A percentile compares a stretch with the other conserved stretches of the same genome.
These are phyloP conservation scores for Lingula anatina DNA, from an alignment of 2,888 invertebrate species.

Conservation along the genomic window DNA sequence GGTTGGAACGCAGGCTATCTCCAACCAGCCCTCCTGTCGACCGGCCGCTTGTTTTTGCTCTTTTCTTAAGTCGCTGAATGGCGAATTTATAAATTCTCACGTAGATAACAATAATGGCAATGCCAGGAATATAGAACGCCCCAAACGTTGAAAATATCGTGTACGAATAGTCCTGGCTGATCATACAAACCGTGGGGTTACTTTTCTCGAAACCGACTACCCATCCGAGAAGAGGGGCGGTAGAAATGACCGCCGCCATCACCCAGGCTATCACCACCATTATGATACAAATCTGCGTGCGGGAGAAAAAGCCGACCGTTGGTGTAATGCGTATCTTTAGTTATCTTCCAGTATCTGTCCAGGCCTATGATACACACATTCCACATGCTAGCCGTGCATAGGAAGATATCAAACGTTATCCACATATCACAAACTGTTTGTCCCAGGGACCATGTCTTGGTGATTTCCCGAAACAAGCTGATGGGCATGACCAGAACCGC, in stretches of 20 bases:
- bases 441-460: slow-evolving; percentile 72
- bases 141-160: slow-evolving; percentile 96
- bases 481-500: slow-evolving; percentile 72
- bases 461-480: slow-evolving; percentile 52
- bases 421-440: slow-evolving; percentile 89
- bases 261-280: slow-evolving; percentile 93
- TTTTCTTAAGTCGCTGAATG: too few species aligned
- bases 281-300: slow-evolving; percentile 70
- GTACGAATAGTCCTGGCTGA: slow-evolving; percentile 78
- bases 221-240: slow-evolving; percentile 79
- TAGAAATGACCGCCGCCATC: slow-evolving; percentile 83
- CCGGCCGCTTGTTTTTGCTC: too few species aligned
- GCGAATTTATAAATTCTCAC: slow-evolving; percentile 96
- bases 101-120: slow-evolving; percentile 90
- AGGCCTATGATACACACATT: slow-evolving; percentile 95
- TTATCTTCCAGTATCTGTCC: slow-evolving; percentile 98
- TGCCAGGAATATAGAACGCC: slow-evolving; percentile 93
- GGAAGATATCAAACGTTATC: slow-evolving; percentile 95
- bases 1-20: too few species aligned
- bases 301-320: too few species aligned
- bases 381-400: slow-evolving; percentile 93
- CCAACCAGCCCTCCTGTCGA: too few species aligned
- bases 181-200: slow-evolving; percentile 78
- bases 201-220: too few species aligned
- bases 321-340: slow-evolving; percentile 93